Evolutionary conservation across 1,140 invertebrate genomes (phyloP).

Genomic region (Saccostrea cuccullata): DNA sequence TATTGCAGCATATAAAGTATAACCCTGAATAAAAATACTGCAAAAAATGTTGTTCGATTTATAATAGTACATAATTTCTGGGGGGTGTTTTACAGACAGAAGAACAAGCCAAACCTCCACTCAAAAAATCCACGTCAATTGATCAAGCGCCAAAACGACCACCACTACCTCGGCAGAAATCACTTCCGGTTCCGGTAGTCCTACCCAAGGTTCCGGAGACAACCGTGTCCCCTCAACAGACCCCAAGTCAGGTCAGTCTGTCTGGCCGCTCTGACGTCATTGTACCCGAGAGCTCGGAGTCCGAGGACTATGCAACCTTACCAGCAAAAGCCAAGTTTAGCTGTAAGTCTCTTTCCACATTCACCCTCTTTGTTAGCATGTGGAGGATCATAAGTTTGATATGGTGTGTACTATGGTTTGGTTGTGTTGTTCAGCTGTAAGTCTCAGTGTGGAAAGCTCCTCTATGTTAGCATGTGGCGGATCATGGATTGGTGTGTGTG

Average conservation of each 20-base stretch:
- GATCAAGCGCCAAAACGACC: constrained; percentile 1
- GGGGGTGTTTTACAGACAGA: constrained; percentile 34
- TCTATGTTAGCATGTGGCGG: neutral
- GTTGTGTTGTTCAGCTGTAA: constrained; percentile 5
- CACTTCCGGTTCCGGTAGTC: constrained; percentile 45
- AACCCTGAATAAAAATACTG: neutral
- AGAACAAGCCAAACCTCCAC: constrained; percentile 22
- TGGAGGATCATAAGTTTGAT: neutral
- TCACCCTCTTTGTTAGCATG: neutral
- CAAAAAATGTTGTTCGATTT: neutral
- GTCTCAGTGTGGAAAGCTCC: neutral
- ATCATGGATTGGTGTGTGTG: neutral
- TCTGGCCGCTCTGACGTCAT: constrained; percentile 23
- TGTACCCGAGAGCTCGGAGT: neutral
- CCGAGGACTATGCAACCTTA: constrained; percentile 21
- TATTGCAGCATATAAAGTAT: too few species aligned
- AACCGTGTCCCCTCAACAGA: neutral
- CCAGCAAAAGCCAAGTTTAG: neutral
- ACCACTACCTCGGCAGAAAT: constrained; percentile 54
- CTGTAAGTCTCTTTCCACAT: neutral
- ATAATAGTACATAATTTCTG: too few species aligned
- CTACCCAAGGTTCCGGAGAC: neutral
- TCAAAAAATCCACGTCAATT: neutral
- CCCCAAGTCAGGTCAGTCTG: neutral
- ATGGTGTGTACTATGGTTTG: neutral